Base-by-base conservation (phyloP, 2,797 vertebrate species). In the Sciurus carolinensis region DNA sequence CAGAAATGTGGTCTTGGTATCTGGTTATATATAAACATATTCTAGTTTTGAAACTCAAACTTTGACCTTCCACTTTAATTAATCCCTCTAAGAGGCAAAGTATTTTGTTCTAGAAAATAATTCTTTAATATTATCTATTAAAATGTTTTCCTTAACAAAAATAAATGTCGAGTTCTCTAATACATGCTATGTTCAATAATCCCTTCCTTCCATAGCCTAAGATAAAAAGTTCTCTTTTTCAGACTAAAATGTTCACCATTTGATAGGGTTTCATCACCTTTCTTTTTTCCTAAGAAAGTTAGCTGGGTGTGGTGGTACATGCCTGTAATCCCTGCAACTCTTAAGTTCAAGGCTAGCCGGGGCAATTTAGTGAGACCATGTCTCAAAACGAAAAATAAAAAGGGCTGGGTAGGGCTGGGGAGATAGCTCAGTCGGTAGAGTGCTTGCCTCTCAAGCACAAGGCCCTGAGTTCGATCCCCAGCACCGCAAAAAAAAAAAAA, bases 151-250 rank as follows among this genome's bases (percentile, higher is more conserved):
- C 30, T 84, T 39, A 79, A 33, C 79, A 81, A 93, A 73, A 91
- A 39, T 66, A 82, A 69, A n/a, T 79, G 26, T 57, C n/a, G 87
- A 89, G 47, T 71, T 96, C 50, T 92, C 64, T 42, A 86, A 62
- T 28, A 94, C 2, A 47, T 36, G 33, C 80, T 66, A 62, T 11
- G 42, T 33, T 87, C 44, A 90, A 12, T n/a, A 80, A 84, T 47
- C 24, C 30, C 94, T 62, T 88, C 44, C 26, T 64, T 42, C n/a
- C 17, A 44, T 18, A 89, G 66, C 54, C 15, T 71, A 64, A 42
- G 57, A 71, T 18, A 33, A 42, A 81, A 93, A 71, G 18, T 93
- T 92, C 39, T 66, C 52, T 50, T 59, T 47, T 20, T 67, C 76
- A 71, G 22, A 72, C 28, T 72, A 66, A 57, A 54, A 52, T 52